Evolutionary conservation across 2,797 vertebrate species (phyloP), one percentile per base, ranked within the genome.

Genomic region (Cyprinella venusta): DNA sequence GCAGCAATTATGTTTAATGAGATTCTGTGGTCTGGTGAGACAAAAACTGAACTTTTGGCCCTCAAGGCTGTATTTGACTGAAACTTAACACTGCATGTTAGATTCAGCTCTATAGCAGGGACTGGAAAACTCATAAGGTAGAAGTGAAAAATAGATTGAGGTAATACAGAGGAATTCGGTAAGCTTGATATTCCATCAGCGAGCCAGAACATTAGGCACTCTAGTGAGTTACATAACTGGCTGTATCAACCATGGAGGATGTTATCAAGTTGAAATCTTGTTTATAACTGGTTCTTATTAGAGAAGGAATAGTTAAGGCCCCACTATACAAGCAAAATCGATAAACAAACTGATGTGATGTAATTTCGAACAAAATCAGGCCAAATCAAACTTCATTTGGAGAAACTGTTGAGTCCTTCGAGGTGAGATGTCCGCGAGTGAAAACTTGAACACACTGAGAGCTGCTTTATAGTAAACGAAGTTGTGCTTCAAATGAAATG

Each of bases 41-140:
- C 48, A 19, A 54, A 70, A 54, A 54, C 48, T 36, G 61, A 61
- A 68, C 30, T 13, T 19, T 42, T 45, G 65, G 8, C 21, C 16
- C 83, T 76, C 80, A 82, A 87, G 84, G 75, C 84, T 26, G 24
- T 79, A 36, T 72, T 81, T 30, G 19, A 33, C 56, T 74, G 40
- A 63, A 64, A 74, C 54, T 15, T 61, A 48, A 61, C 38, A 71
- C 52, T 63, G 54, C 40, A 74, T 38, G 30, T 26, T 74, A 81
- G 56, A 74, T 38, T 64, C 42, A 72, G 33, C 30, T 18, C 42
- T 63, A 72, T 40, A 48, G 26, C 68, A 38, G 30, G 3, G 42
- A 72, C 56, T 48, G 26, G 15, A 74, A 81, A 63, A 63, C 68
- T 63, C 54, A 63, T 63, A 56, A 61, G 5, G 65, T 16, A 68